Evolutionary conservation across 2,797 vertebrate species (phyloP), one percentile per base, ranked within the genome.

Genomic region (Siniperca obscura): DNA sequence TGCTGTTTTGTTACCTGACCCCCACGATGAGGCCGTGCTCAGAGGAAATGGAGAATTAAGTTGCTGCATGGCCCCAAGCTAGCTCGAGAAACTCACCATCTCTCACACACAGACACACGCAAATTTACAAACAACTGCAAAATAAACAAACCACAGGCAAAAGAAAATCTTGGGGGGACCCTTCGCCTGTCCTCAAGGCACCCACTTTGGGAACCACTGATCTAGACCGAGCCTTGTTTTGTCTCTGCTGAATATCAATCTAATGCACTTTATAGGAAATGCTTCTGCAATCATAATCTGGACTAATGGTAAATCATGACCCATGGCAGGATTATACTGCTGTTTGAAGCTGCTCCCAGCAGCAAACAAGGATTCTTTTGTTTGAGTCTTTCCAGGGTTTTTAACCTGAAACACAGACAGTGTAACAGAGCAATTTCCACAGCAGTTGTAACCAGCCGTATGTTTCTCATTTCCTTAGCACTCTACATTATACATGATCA

Each of bases 1-100:
- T 62, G 82, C 72, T 79, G 82, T 91, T 92, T 92, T 84, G 91
- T 92, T 91, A 93, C 84, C 78, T 90, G 92, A 92, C 87, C 89
- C 88, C 72, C 52, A 64, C 76, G 50, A 85, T 78, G 89, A 87
- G 74, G 83, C 83, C 64, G 1, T 2, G 72, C 68, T 69, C 64
- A 77, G 74, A 91, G 81, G 88, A 90, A 91, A 76, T 83, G 65
- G 55, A 82, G 86, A 87, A 73, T 85, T 65, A 89, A 83, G 81
- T 90, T 86, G 81, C 78, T 66, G 76, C 69, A 2, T 74, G 42
- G 84, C 80, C 79, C 44, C 64, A 10, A 59, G 79, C 82, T 69
- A 65, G 77, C 44, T 85, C 5, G 1, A 72, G 60, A 83, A 75
- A 61, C 60, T 57, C 57, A 13, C 44, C 55, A 57, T 44, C 30